Evolutionary conservation across 1,140 invertebrate genomes (phyloP).

Genomic region (Sycophila sp.): DNA sequence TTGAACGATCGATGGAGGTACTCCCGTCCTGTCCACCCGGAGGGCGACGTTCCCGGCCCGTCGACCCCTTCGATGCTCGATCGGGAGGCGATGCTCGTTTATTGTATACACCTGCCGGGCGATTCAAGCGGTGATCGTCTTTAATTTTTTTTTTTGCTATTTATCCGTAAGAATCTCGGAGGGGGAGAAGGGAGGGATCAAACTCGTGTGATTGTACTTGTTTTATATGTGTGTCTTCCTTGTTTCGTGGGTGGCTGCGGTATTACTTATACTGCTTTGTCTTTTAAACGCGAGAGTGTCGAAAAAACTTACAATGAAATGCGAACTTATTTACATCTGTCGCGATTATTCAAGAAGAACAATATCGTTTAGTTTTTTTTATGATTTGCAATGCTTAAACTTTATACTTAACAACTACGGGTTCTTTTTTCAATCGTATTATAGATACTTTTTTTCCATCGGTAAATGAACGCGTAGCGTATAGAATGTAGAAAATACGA

Average conservation of each 20-base stretch:
- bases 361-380: background rate
- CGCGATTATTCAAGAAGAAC: constrained; percentile 11
- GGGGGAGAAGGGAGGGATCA: too few species aligned
- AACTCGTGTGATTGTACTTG: background rate
- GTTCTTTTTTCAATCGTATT: background rate
- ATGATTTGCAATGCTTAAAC: constrained; percentile 18
- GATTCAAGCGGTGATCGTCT: too few species aligned
- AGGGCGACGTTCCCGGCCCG: too few species aligned
- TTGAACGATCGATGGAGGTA: constrained; percentile 24
- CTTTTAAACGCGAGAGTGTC: background rate
- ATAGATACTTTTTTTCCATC: background rate
- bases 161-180: too few species aligned
- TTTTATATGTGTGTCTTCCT: background rate
- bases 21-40: too few species aligned
- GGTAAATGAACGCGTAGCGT: constrained; percentile 24
- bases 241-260: background rate
- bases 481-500: constrained; percentile 32
- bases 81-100: background rate
- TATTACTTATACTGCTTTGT: background rate
- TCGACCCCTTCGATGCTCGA: background rate
- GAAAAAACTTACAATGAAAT: constrained; percentile 20
- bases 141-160: too few species aligned
- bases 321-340: constrained; percentile 29
- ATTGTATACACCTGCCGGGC: too few species aligned
- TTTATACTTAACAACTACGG: constrained; percentile 17